Base-by-base conservation (phyloP, 2,888 invertebrate species). In the Dasypolia templi region DNA sequence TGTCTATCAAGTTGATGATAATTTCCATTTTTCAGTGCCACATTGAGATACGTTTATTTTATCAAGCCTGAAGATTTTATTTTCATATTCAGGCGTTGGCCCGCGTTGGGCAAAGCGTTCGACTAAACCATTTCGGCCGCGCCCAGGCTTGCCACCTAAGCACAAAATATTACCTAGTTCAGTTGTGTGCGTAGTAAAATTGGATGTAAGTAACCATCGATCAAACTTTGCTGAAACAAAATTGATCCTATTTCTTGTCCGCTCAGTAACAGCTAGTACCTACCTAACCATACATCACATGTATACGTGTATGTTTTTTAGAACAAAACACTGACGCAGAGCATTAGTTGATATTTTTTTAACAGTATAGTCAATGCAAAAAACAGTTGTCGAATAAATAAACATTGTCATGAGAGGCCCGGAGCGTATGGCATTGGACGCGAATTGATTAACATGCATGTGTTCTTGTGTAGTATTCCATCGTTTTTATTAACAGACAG, bases 151-250 rank as follows among this genome's bases (percentile, higher is more conserved):
- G 17, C 12, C 46, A 19, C 6, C 0, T 72, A 39, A 29, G 44
- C 6, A 53, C 29, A 56, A 68, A 82, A 68, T 35, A 81, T 44
- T 59, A 39, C 73, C 46, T 59, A 58, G 29, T 61, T 82, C 49
- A 55, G 17, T 32, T 77, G 55, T 79, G 44, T 82, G 44, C 69
- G 55, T 29, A 77, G 59, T 65, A 39, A 82, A 77, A 79, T 77
- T 82, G 70, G 39, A 77, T 70, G 73, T 59, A 42, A 49, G 64
- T 55, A 14, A 32, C 78, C 64, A 82, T 79, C 82, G 78, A 82
- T 82, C 82, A 79, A 79, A 82, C 35, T 64, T n/a, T 68, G 63
- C 29, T 82, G 82, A 59, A 77, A 82, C 82, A 79, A 49, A 49
- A 65, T 82, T 61, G 83, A 65, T 70, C n/a, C 29, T 55, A 59